These are phyloP conservation scores for Araneus ventricosus DNA, from an alignment of 1,140 invertebrate genomes.

Conservation along the genomic window DNA sequence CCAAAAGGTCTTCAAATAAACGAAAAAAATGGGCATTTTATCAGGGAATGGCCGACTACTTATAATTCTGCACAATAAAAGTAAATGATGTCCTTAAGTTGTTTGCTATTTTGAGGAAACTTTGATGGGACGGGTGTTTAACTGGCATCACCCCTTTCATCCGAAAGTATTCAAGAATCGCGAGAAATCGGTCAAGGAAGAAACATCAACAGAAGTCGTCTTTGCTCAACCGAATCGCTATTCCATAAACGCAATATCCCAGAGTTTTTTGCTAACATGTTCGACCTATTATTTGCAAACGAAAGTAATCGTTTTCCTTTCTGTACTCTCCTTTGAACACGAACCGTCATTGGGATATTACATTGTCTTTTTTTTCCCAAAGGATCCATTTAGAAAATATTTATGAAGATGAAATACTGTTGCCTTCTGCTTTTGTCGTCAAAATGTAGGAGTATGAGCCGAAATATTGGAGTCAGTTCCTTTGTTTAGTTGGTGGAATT, in stretches of 20 bases:
- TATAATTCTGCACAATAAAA: not conserved
- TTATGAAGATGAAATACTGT: slow-evolving; percentile 24
- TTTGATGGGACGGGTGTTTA: not conserved
- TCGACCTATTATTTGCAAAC: slow-evolving; percentile 28
- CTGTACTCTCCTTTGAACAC: slow-evolving; percentile 23
- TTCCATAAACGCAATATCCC: slow-evolving; percentile 3
- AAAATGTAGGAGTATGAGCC: not conserved
- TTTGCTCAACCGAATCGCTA: slow-evolving; percentile 49
- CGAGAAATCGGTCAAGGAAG: slow-evolving; percentile 62
- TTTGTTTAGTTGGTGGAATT: not conserved
- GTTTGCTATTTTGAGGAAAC: not conserved
- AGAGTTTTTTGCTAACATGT: not conserved
- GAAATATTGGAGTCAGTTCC: not conserved
- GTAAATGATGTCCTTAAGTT: not conserved
- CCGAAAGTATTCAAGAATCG: not conserved
- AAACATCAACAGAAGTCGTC: slow-evolving; percentile 43
- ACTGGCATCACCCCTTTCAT: slow-evolving; percentile 2
- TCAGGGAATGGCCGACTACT: not conserved
- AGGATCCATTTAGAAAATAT: slow-evolving; percentile 19
- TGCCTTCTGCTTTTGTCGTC: not conserved
- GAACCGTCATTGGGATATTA: slow-evolving; percentile 12
- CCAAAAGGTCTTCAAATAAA: not conserved
- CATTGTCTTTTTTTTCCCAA: slow-evolving; percentile 47
- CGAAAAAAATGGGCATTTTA: not conserved
- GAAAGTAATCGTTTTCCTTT: slow-evolving; percentile 22